phyloP scores from a whole-genome alignment of 2,888 invertebrate species.

The Parnassius mnemosyne region DNA sequence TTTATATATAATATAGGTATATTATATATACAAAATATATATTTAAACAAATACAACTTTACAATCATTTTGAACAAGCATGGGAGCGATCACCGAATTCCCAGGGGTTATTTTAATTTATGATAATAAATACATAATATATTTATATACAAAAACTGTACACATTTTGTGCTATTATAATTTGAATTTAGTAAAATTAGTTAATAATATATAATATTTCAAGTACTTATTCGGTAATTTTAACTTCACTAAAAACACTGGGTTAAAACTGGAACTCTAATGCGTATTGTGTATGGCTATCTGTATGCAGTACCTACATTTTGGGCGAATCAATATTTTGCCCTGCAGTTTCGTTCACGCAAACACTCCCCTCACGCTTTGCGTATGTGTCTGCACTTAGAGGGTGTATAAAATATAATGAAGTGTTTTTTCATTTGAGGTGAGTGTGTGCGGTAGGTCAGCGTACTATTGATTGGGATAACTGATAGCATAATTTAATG shows the following conservation, averaged over 20 bases:
- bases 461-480: conserved; percentile 38
- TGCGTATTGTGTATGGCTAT: background rate
- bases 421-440: conserved; percentile 39
- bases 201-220: too few relatives aligned
- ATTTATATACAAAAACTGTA: too few relatives aligned
- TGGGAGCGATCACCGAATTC: too few relatives aligned
- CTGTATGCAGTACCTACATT: conserved; percentile 30
- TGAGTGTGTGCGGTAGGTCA: conserved; percentile 54
- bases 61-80: too few relatives aligned
- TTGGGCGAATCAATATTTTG: conserved; percentile 62
- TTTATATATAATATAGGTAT: too few relatives aligned
- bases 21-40: too few relatives aligned
- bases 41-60: too few relatives aligned
- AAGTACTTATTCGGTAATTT: too few relatives aligned
- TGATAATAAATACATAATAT: too few relatives aligned
- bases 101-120: too few relatives aligned
- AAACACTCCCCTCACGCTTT: conserved; percentile 22
- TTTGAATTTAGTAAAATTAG: too few relatives aligned
- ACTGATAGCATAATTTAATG: background rate
- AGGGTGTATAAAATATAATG: conserved; percentile 38
- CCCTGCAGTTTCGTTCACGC: conserved; percentile 40
- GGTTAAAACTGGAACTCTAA: background rate
- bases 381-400: conserved; percentile 37
- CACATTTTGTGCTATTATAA: too few relatives aligned
- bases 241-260: background rate